These are phyloP conservation scores for Microtus pennsylvanicus DNA, from an alignment of 2,113 vertebrate species.

Conservation along the genomic window DNA sequence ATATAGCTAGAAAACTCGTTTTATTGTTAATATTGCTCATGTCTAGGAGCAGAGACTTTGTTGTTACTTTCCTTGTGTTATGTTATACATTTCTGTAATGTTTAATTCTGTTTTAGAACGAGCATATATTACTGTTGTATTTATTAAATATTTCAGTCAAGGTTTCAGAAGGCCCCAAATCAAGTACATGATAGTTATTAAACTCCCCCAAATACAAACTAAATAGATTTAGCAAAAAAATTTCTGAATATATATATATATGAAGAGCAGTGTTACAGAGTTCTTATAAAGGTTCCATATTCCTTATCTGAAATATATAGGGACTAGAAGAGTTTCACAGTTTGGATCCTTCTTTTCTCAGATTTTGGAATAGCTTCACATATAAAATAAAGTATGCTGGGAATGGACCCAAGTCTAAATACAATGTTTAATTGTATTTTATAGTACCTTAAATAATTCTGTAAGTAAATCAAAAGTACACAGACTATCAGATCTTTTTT, in stretches of 20 bases:
- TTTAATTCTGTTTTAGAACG: conserved; percentile 57
- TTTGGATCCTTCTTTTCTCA: background rate
- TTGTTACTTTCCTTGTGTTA: background rate
- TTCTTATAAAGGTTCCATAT: background rate
- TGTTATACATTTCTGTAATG: conserved; percentile 43
- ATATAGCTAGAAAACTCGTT: conserved; percentile 36
- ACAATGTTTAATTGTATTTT: background rate
- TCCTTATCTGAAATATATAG: background rate
- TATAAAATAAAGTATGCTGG: background rate
- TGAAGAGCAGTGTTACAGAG: conserved; percentile 1
- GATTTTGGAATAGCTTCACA: background rate
- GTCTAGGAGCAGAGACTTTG: conserved; percentile 9
- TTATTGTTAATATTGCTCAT: conserved; percentile 6
- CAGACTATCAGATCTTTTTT: background rate
- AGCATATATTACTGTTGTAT: background rate
- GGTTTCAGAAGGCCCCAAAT: background rate
- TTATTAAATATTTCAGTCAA: conserved; percentile 52
- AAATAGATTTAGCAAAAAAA: conserved; percentile 37
- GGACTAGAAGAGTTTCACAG: background rate
- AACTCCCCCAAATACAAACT: conserved; percentile 23
- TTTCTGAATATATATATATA: background rate
- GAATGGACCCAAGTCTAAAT: background rate
- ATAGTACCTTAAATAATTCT: background rate
- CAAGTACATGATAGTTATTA: conserved; percentile 43
- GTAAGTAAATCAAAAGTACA: background rate